phyloP scores from a whole-genome alignment of 2,888 invertebrate genomes.

The Malachius bipustulatus region DNA sequence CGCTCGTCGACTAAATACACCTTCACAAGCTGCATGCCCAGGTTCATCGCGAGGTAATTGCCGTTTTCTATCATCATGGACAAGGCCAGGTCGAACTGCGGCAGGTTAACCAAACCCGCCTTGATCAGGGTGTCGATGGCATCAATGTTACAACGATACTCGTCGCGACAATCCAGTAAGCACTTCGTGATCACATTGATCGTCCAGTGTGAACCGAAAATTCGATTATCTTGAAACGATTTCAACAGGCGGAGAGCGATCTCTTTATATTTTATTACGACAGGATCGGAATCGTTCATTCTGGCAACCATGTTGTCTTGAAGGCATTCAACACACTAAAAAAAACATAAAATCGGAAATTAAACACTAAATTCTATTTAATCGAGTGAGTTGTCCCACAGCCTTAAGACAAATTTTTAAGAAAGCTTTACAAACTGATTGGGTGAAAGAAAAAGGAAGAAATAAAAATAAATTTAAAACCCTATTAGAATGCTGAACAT shows the following conservation, averaged over 20 bases:
- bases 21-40: constrained; percentile 86
- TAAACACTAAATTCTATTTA: too few relatives aligned
- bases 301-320: constrained; percentile 66
- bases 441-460: too few relatives aligned
- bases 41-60: constrained; percentile 62
- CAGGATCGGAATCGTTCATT: constrained; percentile 57
- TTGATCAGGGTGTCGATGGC: constrained; percentile 82
- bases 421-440: too few relatives aligned
- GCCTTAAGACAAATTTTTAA: too few relatives aligned
- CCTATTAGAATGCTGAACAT: too few relatives aligned
- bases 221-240: constrained; percentile 74
- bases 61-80: constrained; percentile 79
- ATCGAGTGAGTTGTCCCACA: too few relatives aligned
- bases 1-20: constrained; percentile 78
- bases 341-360: too few relatives aligned
- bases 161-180: constrained; percentile 80
- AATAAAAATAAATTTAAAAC: too few relatives aligned
- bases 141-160: constrained; percentile 80
- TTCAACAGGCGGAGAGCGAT: constrained; percentile 82
- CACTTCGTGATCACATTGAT: constrained; percentile 84
- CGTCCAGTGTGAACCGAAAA: constrained; percentile 83
- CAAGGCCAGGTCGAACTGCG: constrained; percentile 71
- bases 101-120: constrained; percentile 67
- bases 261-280: constrained; percentile 71
- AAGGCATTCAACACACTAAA: constrained; percentile 74